Evolutionary conservation across 2,113 vertebrate species (phyloP).

Genomic region (Rhombomys opimus): DNA sequence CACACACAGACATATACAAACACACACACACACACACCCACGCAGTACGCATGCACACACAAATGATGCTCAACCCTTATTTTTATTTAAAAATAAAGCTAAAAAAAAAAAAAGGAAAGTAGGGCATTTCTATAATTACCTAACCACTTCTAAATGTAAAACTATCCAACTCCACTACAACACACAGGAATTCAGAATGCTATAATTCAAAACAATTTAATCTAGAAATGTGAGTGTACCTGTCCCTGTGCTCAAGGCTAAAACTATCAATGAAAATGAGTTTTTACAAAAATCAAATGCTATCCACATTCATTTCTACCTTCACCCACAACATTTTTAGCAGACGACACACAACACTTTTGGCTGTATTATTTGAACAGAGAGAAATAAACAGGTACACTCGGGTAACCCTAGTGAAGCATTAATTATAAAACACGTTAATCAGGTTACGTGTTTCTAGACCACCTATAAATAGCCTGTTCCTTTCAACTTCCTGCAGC

Average conservation of each 20-base stretch:
- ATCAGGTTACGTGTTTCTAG: slow-evolving; percentile 73
- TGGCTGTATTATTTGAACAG: neutral
- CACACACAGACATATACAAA: neutral
- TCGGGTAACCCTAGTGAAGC: slow-evolving; percentile 76
- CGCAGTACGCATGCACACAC: neutral
- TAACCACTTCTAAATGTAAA: neutral
- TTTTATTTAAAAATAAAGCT: neutral
- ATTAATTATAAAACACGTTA: slow-evolving; percentile 71
- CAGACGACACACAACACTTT: slow-evolving; percentile 24
- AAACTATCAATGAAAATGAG: neutral
- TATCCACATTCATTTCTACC: neutral
- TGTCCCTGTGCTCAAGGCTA: neutral
- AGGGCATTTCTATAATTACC: neutral
- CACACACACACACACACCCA: neutral
- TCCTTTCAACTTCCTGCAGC: slow-evolving; percentile 54
- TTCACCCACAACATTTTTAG: slow-evolving; percentile 21
- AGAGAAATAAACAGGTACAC: slow-evolving; percentile 55
- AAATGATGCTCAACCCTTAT: too few relatives aligned
- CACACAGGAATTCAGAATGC: neutral
- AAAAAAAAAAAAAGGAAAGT: neutral
- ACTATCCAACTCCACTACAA: neutral
- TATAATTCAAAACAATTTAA: slow-evolving; percentile 16
- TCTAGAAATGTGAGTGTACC: slow-evolving; percentile 14
- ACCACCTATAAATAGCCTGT: slow-evolving; percentile 66
- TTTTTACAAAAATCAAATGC: neutral